These are phyloP conservation scores for Diplolepis rosae DNA, from an alignment of 2,888 invertebrate species.

Conservation along the genomic window DNA sequence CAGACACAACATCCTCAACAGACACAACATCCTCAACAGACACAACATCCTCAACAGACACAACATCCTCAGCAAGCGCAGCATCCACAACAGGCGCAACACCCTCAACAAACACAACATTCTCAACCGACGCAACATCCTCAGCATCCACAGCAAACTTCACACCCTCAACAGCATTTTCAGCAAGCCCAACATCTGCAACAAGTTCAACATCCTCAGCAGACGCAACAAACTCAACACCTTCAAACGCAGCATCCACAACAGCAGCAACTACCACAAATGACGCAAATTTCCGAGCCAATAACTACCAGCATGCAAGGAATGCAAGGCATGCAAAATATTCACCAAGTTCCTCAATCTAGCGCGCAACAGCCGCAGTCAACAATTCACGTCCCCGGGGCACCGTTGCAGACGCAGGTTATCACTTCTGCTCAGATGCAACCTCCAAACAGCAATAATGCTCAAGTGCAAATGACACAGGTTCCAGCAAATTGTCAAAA, in stretches of 20 bases:
- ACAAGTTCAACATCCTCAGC: constrained; percentile 36
- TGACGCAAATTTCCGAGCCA: constrained; percentile 65
- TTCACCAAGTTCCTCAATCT: constrained; percentile 70
- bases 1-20: constrained; percentile 40
- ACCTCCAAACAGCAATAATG: constrained; percentile 65
- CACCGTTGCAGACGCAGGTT: constrained; percentile 64
- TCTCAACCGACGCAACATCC: background rate
- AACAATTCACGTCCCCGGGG: constrained; percentile 56
- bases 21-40: background rate
- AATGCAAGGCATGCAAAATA: constrained; percentile 67
- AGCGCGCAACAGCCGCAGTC: constrained; percentile 59
- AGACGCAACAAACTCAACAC: background rate
- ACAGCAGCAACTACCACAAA: constrained; percentile 40
- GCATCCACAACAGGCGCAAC: background rate
- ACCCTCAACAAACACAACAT: background rate
- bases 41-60: background rate
- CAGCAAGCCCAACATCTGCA: background rate
- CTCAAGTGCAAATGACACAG: constrained; percentile 65
- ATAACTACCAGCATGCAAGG: constrained; percentile 62
- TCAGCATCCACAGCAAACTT: background rate
- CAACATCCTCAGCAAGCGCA: background rate
- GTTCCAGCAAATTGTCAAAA: constrained; percentile 63
- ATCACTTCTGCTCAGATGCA: constrained; percentile 75
- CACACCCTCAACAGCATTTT: background rate
- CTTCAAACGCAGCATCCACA: constrained; percentile 47